Percentiles rank a stretch among this genome's conserved stretches.
Evolutionary conservation across 2,113 vertebrate species (phyloP).

Genomic region (Cacatua alba): DNA sequence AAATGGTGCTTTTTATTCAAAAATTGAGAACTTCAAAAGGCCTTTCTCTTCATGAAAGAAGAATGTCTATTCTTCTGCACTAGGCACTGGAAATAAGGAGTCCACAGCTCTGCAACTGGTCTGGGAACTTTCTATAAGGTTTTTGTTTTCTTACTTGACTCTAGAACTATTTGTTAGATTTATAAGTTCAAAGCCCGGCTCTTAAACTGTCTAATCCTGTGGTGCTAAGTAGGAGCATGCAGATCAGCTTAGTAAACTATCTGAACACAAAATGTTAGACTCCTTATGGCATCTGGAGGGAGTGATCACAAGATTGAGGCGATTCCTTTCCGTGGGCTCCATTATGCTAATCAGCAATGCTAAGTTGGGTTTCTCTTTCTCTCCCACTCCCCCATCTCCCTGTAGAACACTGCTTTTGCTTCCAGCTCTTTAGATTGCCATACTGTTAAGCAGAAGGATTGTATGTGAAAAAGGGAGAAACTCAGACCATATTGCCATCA

Average conservation of each 20-base stretch:
- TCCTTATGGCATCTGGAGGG: slow-evolving; percentile 28
- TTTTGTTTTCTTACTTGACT: slow-evolving; percentile 57
- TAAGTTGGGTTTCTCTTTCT: background rate
- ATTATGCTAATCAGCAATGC: background rate
- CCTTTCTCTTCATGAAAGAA: background rate
- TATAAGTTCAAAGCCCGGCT: slow-evolving; percentile 43
- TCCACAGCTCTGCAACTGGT: background rate
- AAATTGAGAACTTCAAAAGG: background rate
- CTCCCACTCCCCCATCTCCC: background rate
- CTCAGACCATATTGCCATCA: background rate
- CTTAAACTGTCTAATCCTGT: slow-evolving; percentile 45
- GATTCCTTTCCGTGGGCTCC: background rate
- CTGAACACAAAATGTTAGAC: slow-evolving; percentile 8
- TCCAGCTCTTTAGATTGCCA: background rate
- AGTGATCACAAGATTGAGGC: slow-evolving; percentile 4
- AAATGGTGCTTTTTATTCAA: background rate
- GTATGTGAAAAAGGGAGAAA: background rate
- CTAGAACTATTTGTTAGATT: slow-evolving; percentile 53
- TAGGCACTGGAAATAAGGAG: background rate
- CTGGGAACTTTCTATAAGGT: background rate
- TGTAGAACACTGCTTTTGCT: background rate
- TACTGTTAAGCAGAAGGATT: background rate
- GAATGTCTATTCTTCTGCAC: background rate
- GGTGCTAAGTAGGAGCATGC: slow-evolving; percentile 66
- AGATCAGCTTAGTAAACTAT: slow-evolving; percentile 63